Base-by-base conservation (phyloP, 2,888 invertebrate species). In the Andrena bicolor region DNA sequence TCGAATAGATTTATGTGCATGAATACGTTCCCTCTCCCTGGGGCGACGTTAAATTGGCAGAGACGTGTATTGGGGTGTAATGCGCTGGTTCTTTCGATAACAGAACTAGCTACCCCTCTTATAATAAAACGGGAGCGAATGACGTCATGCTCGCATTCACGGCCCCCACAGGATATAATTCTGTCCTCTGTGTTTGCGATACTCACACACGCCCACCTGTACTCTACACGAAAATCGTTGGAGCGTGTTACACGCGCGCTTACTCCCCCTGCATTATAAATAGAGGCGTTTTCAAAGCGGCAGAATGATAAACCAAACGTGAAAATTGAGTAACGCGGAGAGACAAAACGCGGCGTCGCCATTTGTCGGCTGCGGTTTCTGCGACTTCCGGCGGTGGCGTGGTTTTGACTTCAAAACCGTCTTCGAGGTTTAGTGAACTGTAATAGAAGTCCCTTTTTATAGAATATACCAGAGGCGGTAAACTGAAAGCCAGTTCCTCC, bases 141-240 rank as follows among this genome's bases (percentile, higher is more conserved):
- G 85, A 87, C 80, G 85, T 87, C 85, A 87, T 72, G 28, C 66
- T 20, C 64, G 70, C 51, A 74, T 82, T 61, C 58, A 70, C 49
- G 65, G 49, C 35, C 56, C 66, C 48, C 63, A 66, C 41, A 56
- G 61, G 56, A 64, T 26, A 35, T 26, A 75, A 74, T 30, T 70
- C 56, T 49, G 56, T 23, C 53, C 65, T 49, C 32, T 26, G 28
- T 68, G 49, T 35, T 64, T n/a, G 35, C 23, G n/a, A 30, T 56
- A 56, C 53, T 23, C 5, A 51, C 30, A 23, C 48, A 64, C 70
- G 58, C 48, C 68, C 35, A 26, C 56, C 41, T 30, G 26, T 26
- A 23, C 0, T 53, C n/a, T 26, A 60, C 5, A 41, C 66, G 68
- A 71, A 71, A 80, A 56, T 63, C 66, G 35, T 20, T 80, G 41